Percentiles rank a stretch among this genome's conserved stretches.
Conservation (phyloP, 2,797 vertebrate genomes). For the Anabas testudineus region DNA sequence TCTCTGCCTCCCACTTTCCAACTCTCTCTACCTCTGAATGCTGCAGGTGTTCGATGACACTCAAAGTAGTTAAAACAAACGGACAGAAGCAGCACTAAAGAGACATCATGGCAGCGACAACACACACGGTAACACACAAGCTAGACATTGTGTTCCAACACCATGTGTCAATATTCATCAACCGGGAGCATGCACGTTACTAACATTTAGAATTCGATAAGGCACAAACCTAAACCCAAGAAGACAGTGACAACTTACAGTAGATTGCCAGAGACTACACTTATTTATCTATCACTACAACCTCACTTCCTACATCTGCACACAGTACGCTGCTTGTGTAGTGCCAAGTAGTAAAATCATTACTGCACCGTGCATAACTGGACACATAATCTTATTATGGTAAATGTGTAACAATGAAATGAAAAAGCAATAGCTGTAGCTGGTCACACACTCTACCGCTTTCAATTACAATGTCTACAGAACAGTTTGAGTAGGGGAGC, state of each 20-base stretch:
- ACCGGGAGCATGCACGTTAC: conserved; percentile 1
- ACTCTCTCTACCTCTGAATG: conserved; percentile 30
- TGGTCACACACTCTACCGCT: conserved; percentile 22
- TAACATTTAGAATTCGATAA: conserved; percentile 7
- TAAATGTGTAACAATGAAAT: conserved; percentile 31
- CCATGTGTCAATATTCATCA: conserved; percentile 25
- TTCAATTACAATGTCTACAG: conserved; percentile 17
- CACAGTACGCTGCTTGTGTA: conserved; percentile 1
- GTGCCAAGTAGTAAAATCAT: conserved; percentile 13
- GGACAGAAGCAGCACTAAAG: conserved; percentile 22
- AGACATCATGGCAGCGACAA: conserved; percentile 31
- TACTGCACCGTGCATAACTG: conserved; percentile 6
- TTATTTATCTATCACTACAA: neutral
- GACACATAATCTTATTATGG: conserved; percentile 20
- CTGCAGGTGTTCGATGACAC: conserved; percentile 61
- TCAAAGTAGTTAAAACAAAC: conserved; percentile 59
- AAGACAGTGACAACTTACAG: conserved; percentile 2
- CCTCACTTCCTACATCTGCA: conserved; percentile 2
- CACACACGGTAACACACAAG: conserved; percentile 5
- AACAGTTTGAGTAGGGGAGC: conserved; percentile 7
- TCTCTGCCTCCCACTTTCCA: conserved; percentile 48
- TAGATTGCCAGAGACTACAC: neutral
- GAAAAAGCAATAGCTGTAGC: conserved; percentile 17
- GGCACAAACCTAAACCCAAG: neutral
- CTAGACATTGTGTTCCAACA: conserved; percentile 21